A percentile compares a stretch with the other conserved stretches of the same genome.
These are phyloP conservation scores for Orchesella flavescens DNA, from an alignment of 2,888 invertebrate genomes.

Conservation along the genomic window DNA sequence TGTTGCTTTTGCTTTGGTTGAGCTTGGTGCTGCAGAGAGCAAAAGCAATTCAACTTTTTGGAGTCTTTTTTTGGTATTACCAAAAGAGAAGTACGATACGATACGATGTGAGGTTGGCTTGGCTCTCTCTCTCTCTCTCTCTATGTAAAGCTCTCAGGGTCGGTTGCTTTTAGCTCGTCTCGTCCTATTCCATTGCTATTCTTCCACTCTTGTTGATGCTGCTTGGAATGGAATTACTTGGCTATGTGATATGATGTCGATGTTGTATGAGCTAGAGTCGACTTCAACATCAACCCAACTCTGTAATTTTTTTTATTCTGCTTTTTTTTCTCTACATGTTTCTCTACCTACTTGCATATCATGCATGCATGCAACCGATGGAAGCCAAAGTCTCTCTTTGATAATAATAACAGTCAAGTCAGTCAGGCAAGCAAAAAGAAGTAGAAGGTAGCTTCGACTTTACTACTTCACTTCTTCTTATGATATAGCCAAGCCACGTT, in stretches of 20 bases:
- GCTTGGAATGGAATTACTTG: slow-evolving; percentile 14
- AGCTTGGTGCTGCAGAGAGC: background rate
- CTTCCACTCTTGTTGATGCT: background rate
- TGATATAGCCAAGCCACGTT: slow-evolving; percentile 48
- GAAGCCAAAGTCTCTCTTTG: background rate
- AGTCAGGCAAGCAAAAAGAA: slow-evolving; percentile 24
- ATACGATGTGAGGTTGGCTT: background rate
- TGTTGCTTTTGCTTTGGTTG: background rate
- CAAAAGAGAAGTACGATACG: slow-evolving; percentile 5
- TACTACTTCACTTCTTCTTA: background rate
- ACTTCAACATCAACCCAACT: too few species aligned
- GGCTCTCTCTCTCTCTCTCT: too few species aligned
- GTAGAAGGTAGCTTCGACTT: slow-evolving; percentile 4
- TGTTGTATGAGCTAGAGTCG: too few species aligned
- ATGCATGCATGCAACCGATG: slow-evolving; percentile 44
- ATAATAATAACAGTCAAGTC: slow-evolving; percentile 46
- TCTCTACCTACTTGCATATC: slow-evolving; percentile 2
- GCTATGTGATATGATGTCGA: background rate
- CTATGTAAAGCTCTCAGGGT: slow-evolving; percentile 26
- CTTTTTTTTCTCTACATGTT: background rate
- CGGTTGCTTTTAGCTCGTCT: slow-evolving; percentile 10
- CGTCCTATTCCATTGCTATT: background rate
- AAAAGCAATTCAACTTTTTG: slow-evolving; percentile 17
- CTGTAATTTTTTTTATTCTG: too few species aligned
- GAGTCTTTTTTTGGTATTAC: background rate